Conservation (phyloP, 1,140 invertebrate species). For the Atta texana region DNA sequence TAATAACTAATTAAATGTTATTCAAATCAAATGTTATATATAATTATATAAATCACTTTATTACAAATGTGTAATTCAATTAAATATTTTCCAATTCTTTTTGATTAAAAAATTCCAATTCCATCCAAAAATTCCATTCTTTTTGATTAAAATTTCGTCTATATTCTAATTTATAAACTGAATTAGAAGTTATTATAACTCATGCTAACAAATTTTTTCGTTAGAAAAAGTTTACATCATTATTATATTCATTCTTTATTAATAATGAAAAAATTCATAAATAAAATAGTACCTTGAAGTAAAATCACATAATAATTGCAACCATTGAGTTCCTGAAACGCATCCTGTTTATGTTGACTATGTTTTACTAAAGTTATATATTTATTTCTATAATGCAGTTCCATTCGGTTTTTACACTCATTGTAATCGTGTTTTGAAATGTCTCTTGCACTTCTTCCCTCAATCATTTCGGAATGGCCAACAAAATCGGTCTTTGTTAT, state of each 20-base stretch:
- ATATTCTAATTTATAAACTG: neutral
- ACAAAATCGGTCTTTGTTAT: constrained; percentile 36
- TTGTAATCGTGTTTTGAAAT: constrained; percentile 78
- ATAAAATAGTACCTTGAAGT: neutral
- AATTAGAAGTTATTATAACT: constrained; percentile 2
- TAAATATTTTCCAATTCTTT: neutral
- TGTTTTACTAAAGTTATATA: constrained; percentile 62
- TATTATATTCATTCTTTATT: neutral
- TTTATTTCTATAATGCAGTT: constrained; percentile 66
- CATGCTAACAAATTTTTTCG: neutral
- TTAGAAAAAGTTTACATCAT: neutral
- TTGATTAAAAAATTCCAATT: neutral
- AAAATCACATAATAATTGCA: constrained; percentile 19
- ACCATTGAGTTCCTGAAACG: constrained; percentile 35
- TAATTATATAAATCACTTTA: neutral
- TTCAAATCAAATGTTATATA: no score
- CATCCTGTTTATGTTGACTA: constrained; percentile 59
- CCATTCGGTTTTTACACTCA: constrained; percentile 68
- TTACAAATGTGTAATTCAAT: constrained; percentile 6
- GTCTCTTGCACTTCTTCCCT: constrained; percentile 76
- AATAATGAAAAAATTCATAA: neutral
- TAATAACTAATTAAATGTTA: neutral
- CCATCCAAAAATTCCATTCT: neutral
- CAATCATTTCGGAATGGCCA: constrained; percentile 68
- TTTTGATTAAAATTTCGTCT: neutral